These are phyloP conservation scores for Ammodytes dubius DNA, from an alignment of 2,113 vertebrate genomes.

Conservation along the genomic window DNA sequence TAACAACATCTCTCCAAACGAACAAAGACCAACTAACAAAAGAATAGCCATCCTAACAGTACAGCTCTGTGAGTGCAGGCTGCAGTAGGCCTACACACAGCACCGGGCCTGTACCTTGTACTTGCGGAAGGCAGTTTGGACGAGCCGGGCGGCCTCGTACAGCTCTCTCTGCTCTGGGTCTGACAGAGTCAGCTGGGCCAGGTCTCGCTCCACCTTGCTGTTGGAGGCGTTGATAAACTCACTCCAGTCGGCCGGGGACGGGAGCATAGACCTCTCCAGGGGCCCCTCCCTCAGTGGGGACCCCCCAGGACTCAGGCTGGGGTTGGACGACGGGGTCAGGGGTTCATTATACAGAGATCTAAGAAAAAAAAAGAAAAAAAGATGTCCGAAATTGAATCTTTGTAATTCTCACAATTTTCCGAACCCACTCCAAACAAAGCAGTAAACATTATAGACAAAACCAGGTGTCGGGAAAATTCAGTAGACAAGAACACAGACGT, in stretches of 20 bases:
- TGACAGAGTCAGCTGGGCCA: slow-evolving; percentile 97
- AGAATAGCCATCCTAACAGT: slow-evolving; percentile 40
- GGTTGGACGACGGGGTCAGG: slow-evolving; percentile 92
- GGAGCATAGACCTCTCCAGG: slow-evolving; percentile 91
- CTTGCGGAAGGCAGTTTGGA: slow-evolving; percentile 98
- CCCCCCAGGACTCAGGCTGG: slow-evolving; percentile 92
- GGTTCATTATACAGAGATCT: slow-evolving; percentile 94
- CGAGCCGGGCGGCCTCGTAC: slow-evolving; percentile 96
- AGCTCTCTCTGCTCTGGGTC: slow-evolving; percentile 98
- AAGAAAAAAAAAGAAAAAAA: slow-evolving; percentile 22
- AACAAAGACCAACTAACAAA: slow-evolving; percentile 32
- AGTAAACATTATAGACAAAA: too few relatives aligned
- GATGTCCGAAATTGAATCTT: too few relatives aligned
- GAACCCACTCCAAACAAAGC: too few relatives aligned
- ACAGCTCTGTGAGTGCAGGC: slow-evolving; percentile 33
- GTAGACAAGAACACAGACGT: too few relatives aligned
- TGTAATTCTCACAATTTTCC: neutral
- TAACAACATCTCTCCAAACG: slow-evolving; percentile 23
- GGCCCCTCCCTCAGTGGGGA: slow-evolving; percentile 90
- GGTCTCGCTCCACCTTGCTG: slow-evolving; percentile 96
- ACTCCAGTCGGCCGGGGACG: slow-evolving; percentile 95
- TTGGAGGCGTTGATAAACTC: slow-evolving; percentile 97
- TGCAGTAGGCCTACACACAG: slow-evolving; percentile 37
- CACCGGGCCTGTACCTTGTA: slow-evolving; percentile 91
- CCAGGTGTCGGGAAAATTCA: too few relatives aligned